Evolutionary conservation across 2,888 invertebrate species (phyloP).

Genomic region (Diarsia dahlii): DNA sequence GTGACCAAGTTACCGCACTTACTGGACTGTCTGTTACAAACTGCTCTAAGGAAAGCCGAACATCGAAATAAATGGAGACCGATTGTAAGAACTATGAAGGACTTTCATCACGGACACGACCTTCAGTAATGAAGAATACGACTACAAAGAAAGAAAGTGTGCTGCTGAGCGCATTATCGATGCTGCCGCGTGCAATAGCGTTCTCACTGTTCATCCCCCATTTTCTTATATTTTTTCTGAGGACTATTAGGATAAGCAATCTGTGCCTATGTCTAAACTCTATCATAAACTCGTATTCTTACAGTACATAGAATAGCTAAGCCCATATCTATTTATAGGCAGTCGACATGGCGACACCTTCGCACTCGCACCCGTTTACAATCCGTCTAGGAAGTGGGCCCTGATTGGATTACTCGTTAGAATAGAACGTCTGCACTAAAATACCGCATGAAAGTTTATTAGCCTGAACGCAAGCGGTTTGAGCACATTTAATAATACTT

Average conservation of each 20-base stretch:
- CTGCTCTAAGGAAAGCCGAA: too few species aligned
- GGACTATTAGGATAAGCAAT: neutral
- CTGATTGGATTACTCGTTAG: conserved; percentile 64
- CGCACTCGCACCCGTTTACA: conserved; percentile 46
- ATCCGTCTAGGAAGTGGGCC: conserved; percentile 57
- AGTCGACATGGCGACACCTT: conserved; percentile 47
- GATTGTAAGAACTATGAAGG: too few species aligned
- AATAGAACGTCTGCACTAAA: conserved; percentile 60
- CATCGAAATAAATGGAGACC: too few species aligned
- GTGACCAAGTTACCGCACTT: too few species aligned
- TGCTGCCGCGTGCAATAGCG: neutral
- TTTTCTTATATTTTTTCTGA: neutral
- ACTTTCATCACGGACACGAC: too few species aligned
- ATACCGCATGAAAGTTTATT: conserved; percentile 62
- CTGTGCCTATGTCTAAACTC: neutral
- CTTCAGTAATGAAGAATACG: too few species aligned
- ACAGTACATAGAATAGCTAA: conserved; percentile 10
- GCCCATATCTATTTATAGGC: conserved; percentile 48
- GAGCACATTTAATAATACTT: conserved; percentile 48
- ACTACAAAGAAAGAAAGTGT: too few species aligned
- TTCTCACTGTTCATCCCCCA: neutral
- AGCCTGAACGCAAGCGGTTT: conserved; percentile 40
- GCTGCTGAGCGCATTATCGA: neutral
- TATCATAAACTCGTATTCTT: neutral
- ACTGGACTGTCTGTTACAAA: too few species aligned